Base-by-base conservation (phyloP, 2,113 vertebrate genomes). In the Amazona guildingii region DNA sequence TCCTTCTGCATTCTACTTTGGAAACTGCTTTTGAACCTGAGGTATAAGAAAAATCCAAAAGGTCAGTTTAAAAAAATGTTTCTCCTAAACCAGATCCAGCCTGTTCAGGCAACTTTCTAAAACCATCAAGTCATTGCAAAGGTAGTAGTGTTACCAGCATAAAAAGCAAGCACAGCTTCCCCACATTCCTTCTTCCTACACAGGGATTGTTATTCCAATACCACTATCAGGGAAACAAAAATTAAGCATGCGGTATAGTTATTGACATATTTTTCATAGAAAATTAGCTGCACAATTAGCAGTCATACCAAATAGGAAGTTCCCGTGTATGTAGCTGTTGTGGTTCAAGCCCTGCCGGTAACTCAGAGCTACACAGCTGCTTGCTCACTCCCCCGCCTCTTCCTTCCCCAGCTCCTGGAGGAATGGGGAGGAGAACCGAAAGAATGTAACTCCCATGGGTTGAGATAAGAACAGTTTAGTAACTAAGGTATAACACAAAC, bases 271-370 rank as follows among this genome's bases (percentile, higher is more conserved):
- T 91, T 95, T 25, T 59, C 33, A 52, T 5, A 59, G 29, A 66
- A 80, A 81, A 69, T 70, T 70, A 76, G 9, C 9, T 5, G 5
- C 24, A 44, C 6, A 15, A 59, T 48, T 62, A 94, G 11, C 11
- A 90, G 10, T 83, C n/a, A 74, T 20, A 24, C n/a, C 59, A 74
- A 73, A 76, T 6, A 69, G n/a, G 13, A 83, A n/a, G 2, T 29
- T 74, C 27, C 11, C 1, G 0, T 6, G 1, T 49, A 18, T 15
- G 10, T 24, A 70, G 51, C 51, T 54, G 28, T 54, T 6, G 10
- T 54, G 52, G 17, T 17, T 54, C 28, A 54, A 29, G 52, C 52
- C 52, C 52, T 29, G 52, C 52, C 10, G 1, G 28, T 11, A 54
- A 54, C 28, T 29, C 28, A 54, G 52, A 54, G 11, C 16, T 17